These are phyloP conservation scores for Amiota communis DNA, from an alignment of 2,888 invertebrate species.

Conservation along the genomic window DNA sequence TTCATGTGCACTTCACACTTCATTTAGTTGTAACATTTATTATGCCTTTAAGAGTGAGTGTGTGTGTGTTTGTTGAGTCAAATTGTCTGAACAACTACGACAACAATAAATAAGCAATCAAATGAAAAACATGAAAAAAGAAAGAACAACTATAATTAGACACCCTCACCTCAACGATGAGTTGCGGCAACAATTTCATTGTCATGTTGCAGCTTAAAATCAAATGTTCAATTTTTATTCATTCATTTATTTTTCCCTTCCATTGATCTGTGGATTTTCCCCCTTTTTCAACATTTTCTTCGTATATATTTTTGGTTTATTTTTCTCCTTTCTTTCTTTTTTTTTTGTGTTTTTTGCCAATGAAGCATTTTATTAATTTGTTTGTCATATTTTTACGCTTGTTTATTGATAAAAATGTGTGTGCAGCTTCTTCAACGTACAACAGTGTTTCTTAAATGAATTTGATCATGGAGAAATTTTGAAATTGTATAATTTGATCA, in stretches of 20 bases:
- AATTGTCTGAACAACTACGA: conserved; percentile 6
- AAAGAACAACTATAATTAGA: conserved; percentile 1
- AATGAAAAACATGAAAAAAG: too few relatives aligned
- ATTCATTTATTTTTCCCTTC: conserved; percentile 8
- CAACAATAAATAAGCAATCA: too few relatives aligned
- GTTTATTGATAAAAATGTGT: conserved; percentile 67
- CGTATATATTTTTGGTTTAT: conserved; percentile 60
- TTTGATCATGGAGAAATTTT: too few relatives aligned
- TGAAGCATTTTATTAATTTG: conserved; percentile 64
- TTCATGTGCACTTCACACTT: neutral
- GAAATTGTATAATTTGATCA: too few relatives aligned
- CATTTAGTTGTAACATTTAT: neutral
- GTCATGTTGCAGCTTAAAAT: conserved; percentile 10
- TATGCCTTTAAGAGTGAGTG: neutral
- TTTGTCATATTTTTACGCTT: conserved; percentile 66
- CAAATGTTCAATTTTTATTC: conserved; percentile 8
- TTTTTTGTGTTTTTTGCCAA: conserved; percentile 42
- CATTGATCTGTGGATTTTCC: neutral
- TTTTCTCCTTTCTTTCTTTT: conserved; percentile 24
- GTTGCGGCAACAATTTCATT: conserved; percentile 6
- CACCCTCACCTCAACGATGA: neutral
- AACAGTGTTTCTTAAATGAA: neutral
- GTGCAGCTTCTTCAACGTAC: conserved; percentile 37
- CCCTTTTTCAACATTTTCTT: conserved; percentile 37
- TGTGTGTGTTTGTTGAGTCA: neutral